Evolutionary conservation across 1,140 invertebrate genomes (phyloP).

Genomic region (Tyrophagus putrescentiae): DNA sequence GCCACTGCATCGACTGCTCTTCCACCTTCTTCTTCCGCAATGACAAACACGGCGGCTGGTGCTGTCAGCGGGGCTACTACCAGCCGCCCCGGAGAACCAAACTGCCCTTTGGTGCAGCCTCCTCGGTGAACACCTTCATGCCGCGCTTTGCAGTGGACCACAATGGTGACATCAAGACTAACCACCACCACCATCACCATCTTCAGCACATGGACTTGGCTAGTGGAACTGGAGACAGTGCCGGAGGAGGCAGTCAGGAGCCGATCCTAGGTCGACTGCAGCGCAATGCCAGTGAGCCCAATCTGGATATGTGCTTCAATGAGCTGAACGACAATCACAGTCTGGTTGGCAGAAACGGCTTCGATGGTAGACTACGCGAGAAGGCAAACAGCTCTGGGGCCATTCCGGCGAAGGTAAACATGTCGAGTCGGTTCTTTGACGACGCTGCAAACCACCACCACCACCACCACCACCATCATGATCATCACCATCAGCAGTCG

Average conservation of each 20-base stretch:
- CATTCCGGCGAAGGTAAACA: too few species aligned
- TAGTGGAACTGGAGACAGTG: neutral
- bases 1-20: slow-evolving; percentile 21
- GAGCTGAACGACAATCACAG: too few species aligned
- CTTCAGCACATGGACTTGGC: slow-evolving; percentile 15
- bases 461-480: slow-evolving; percentile 3
- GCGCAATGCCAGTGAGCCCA: too few species aligned
- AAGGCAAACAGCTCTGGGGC: too few species aligned
- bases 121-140: slow-evolving; percentile 23
- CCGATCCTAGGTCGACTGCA: neutral
- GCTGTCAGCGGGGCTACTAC: slow-evolving; percentile 23
- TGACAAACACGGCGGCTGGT: slow-evolving; percentile 13
- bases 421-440: too few species aligned
- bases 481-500: slow-evolving; percentile 3
- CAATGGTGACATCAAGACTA: neutral
- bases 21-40: slow-evolving; percentile 18
- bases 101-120: slow-evolving; percentile 28
- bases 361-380: too few species aligned
- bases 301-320: too few species aligned
- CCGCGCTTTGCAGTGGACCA: neutral
- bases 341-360: too few species aligned
- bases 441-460: neutral
- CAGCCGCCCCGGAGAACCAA: slow-evolving; percentile 24
- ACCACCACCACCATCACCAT: neutral
- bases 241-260: neutral